These are phyloP conservation scores for Orchestes rusci DNA, from an alignment of 2,888 invertebrate genomes.

Conservation along the genomic window DNA sequence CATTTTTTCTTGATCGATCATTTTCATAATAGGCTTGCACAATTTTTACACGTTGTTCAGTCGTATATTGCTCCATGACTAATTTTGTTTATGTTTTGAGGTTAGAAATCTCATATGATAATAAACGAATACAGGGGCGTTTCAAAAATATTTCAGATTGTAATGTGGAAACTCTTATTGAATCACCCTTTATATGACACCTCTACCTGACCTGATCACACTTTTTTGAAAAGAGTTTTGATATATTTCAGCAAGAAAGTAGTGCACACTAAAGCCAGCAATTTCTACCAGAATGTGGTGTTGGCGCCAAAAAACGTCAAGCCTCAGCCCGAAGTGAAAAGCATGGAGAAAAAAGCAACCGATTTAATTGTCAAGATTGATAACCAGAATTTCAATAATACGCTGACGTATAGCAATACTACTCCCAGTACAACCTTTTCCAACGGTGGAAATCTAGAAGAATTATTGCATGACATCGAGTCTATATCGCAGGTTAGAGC, in stretches of 20 bases:
- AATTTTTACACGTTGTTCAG: too few relatives aligned
- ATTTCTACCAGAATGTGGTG: slow-evolving; percentile 30
- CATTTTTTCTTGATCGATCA: too few relatives aligned
- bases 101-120: too few relatives aligned
- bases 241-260: slow-evolving; percentile 28
- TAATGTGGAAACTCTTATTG: too few relatives aligned
- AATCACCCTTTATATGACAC: too few relatives aligned
- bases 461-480: slow-evolving; percentile 61
- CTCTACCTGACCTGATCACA: too few relatives aligned
- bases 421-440: slow-evolving; percentile 38
- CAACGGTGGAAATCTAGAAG: slow-evolving; percentile 56
- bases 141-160: too few relatives aligned
- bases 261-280: slow-evolving; percentile 30
- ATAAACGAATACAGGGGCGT: too few relatives aligned
- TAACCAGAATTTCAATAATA: slow-evolving; percentile 35
- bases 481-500: slow-evolving; percentile 45
- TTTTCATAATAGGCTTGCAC: too few relatives aligned
- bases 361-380: slow-evolving; percentile 43
- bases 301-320: slow-evolving; percentile 27
- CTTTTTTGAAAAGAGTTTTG: slow-evolving; percentile 9
- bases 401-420: slow-evolving; percentile 29
- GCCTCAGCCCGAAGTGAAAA: slow-evolving; percentile 22
- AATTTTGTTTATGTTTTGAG: too few relatives aligned
- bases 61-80: too few relatives aligned
- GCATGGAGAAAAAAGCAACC: slow-evolving; percentile 36